Evolutionary conservation across 2,113 vertebrate species (phyloP).

Genomic region (Pontoporia blainvillei): DNA sequence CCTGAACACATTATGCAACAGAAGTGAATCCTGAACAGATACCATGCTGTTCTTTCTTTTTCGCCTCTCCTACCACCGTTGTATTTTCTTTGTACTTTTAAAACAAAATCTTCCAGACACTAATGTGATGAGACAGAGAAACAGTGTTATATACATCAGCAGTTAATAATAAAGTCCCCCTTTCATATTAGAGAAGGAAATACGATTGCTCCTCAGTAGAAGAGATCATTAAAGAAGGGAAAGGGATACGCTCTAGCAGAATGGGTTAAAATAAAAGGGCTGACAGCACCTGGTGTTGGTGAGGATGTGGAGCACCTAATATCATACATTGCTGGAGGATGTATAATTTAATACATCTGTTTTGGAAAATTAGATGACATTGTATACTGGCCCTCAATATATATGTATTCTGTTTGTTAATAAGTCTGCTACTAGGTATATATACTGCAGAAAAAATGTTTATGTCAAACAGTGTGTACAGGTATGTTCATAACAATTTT

Average conservation of each 20-base stretch:
- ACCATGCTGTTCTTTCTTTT: not conserved
- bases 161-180: not conserved
- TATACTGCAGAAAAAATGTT: not conserved
- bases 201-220: not conserved
- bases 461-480: not conserved
- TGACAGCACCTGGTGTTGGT: not conserved
- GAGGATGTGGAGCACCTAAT: not conserved
- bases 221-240: not conserved
- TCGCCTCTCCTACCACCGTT: not conserved
- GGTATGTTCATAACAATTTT: not conserved
- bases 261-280: not conserved
- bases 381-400: not conserved
- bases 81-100: conserved; percentile 19
- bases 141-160: not conserved
- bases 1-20: not conserved
- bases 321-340: not conserved
- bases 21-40: not conserved
- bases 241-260: not conserved
- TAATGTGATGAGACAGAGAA: not conserved
- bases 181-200: not conserved
- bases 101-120: not conserved
- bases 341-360: not conserved
- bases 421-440: not conserved
- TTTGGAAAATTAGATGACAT: not conserved
- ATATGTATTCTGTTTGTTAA: not conserved